These are phyloP conservation scores for Enteromius afrohamiltoni DNA, from an alignment of 2,797 vertebrate genomes.

Conservation along the genomic window DNA sequence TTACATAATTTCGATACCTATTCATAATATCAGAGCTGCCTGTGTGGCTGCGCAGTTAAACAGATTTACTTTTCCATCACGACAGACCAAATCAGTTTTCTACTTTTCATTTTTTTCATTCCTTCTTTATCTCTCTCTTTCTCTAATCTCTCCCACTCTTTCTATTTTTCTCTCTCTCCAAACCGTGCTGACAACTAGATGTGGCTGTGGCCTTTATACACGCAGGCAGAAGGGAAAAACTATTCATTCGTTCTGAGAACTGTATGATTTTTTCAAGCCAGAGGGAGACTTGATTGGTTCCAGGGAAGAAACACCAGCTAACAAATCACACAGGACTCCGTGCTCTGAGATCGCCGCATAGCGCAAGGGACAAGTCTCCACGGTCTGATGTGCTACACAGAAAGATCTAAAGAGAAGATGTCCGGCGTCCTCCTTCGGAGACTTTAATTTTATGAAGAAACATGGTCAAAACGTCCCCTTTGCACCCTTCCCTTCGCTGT, in stretches of 20 bases:
- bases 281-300: conserved; percentile 53
- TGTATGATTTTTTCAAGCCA: conserved; percentile 18
- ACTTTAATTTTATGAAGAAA: conserved; percentile 7
- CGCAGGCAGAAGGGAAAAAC: neutral
- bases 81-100: conserved; percentile 32
- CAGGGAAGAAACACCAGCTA: conserved; percentile 48
- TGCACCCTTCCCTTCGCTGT: conserved; percentile 10
- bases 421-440: conserved; percentile 24
- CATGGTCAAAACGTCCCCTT: conserved; percentile 12
- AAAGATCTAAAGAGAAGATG: conserved; percentile 41
- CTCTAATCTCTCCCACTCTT: conserved; percentile 16
- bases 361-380: conserved; percentile 38
- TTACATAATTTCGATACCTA: neutral
- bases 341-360: conserved; percentile 23
- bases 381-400: conserved; percentile 28
- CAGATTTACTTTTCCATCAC: conserved; percentile 13
- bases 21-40: neutral
- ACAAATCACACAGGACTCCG: conserved; percentile 42
- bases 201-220: conserved; percentile 32
- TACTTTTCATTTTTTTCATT: conserved; percentile 9
- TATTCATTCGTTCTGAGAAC: conserved; percentile 43
- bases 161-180: conserved; percentile 8
- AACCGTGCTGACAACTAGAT: conserved; percentile 3
- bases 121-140: conserved; percentile 4
- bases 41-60: conserved; percentile 10